Evolutionary conservation across 2,113 vertebrate genomes (phyloP).

Genomic region (Apaloderma vittatum): DNA sequence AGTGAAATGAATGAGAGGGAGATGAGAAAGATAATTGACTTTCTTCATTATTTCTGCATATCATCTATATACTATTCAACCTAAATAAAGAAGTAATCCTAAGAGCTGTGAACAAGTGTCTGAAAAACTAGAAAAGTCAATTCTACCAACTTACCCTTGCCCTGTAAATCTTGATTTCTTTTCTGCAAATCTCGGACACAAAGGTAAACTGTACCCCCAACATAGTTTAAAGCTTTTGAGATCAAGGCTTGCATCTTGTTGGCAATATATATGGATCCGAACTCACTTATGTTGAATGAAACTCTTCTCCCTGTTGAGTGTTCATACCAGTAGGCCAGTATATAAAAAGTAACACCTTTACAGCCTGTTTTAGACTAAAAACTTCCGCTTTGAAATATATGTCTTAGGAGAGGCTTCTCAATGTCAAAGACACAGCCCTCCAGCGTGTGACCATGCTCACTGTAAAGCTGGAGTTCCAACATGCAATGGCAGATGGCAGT

Average conservation of each 20-base stretch:
- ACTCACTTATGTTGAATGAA: not conserved
- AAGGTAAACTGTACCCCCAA: not conserved
- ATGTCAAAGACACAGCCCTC: not conserved
- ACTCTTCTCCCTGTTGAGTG: not conserved
- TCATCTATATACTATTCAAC: not conserved
- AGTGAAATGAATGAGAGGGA: not conserved
- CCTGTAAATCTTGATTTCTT: not conserved
- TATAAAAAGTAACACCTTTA: constrained; percentile 1
- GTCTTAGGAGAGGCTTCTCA: not conserved
- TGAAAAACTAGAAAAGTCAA: not conserved
- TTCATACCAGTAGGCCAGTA: not conserved
- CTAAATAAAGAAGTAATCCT: not conserved
- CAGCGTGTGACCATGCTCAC: not conserved
- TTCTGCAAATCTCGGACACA: not conserved
- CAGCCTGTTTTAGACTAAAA: not conserved
- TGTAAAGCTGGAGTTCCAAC: not conserved
- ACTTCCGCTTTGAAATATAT: not conserved
- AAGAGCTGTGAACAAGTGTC: not conserved
- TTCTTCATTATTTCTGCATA: not conserved
- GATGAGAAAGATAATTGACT: not conserved
- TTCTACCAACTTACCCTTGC: not conserved
- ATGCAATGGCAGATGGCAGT: not conserved
- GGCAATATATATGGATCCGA: not conserved
- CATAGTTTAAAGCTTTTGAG: not conserved
- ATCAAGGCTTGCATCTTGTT: not conserved